Evolutionary conservation across 2,113 vertebrate species (phyloP), one percentile per base, ranked within the genome.

Genomic region (Ginglymostoma cirratum): DNA sequence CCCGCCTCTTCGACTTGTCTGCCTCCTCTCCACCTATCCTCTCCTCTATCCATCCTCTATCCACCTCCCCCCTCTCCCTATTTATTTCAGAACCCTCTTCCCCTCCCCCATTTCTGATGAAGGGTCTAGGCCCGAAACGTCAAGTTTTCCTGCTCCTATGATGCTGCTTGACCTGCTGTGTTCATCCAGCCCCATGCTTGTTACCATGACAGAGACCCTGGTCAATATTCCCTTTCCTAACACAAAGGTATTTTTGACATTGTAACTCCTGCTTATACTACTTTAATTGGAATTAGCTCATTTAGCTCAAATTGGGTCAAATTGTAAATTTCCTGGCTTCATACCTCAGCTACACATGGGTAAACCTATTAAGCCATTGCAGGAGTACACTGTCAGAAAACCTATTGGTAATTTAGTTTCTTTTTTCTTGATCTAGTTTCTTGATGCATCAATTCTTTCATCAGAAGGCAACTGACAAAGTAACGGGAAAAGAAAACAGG

Each of bases 361-460:
- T 90, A 92, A 92, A 17, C 89, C 66, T 61, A 92, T 15, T 38
- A 30, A 38, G 78, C 55, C 55, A 92, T 34, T 92, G 19, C 38
- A 66, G 52, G 30, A n/a, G 14, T 17, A 21, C 30, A 92, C 34
- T 72, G 2, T 70, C 66, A 95, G 66, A 95, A 42, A 70, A 95
- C 15, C 42, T 72, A 95, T 42, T 72, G 93, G 52, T 95, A 23
- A 95, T 72, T 95, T 95, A 95, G 72, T 72, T 95, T 95, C 93
- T 42, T 52, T 95, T 95, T 95, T 95, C 67, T n/a, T n/a, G n/a
- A n/a, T n/a, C n/a, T n/a, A n/a, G n/a, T n/a, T n/a, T 30, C 12
- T 17, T 5, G 34, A 55, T 0, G 52, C 5, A 12, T 61, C 48
- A 30, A 48, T 52, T 90, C 52, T 27, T 30, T 61, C 52, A 90